Percentiles rank a stretch among this genome's conserved stretches.
phyloP scores from a whole-genome alignment of 2,888 invertebrate species.

The Drosophila pseudotalamancana region DNA sequence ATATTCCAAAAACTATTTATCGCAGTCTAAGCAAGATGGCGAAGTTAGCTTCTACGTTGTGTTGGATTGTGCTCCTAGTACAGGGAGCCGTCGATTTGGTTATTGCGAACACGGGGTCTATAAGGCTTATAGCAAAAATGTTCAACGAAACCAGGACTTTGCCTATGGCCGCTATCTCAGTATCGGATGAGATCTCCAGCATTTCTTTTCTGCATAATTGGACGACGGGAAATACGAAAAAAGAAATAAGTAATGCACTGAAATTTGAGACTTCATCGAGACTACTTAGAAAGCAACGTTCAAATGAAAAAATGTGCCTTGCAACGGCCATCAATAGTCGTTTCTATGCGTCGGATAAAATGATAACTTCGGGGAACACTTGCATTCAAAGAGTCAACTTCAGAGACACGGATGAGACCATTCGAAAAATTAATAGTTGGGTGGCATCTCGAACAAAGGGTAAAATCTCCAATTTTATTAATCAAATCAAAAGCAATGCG shows the following conservation, averaged over 20 bases:
- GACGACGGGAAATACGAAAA: not conserved
- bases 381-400: no score
- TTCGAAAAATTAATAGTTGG: not conserved
- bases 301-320: no score
- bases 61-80: not conserved
- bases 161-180: no score
- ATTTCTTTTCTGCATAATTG: no score
- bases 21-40: not conserved
- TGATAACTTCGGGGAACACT: no score
- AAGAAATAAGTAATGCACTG: not conserved
- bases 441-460: accelerated
- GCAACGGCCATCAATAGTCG: no score
- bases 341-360: no score
- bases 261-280: no score
- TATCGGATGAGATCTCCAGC: no score
- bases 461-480: accelerated
- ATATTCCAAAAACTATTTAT: not conserved
- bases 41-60: not conserved
- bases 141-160: no score
- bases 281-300: no score
- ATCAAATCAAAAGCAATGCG: accelerated
- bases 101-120: accelerated
- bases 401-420: accelerated
- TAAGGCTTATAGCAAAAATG: not conserved
- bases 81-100: not conserved